A percentile compares a stretch with the other conserved stretches of the same genome.
These are phyloP conservation scores for Globia sparganii DNA, from an alignment of 2,888 invertebrate species.

Conservation along the genomic window DNA sequence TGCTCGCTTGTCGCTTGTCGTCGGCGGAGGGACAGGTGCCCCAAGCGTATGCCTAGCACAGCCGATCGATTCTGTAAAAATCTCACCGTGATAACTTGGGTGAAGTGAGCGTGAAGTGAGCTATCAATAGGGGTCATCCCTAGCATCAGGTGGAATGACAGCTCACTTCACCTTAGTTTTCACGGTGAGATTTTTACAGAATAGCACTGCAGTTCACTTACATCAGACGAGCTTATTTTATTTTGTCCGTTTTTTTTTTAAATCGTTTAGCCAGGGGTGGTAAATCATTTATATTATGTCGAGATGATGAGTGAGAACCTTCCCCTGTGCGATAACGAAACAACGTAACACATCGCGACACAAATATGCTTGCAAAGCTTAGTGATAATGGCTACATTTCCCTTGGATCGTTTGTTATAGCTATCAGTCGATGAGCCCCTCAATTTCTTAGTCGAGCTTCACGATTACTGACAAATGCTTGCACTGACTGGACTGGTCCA, in stretches of 20 bases:
- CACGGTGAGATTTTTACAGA: too few species aligned
- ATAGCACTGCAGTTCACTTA: constrained; percentile 20
- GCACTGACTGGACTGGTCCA: too few species aligned
- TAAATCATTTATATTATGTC: constrained; percentile 23
- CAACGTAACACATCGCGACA: background rate
- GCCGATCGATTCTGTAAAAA: too few species aligned
- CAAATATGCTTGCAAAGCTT: constrained; percentile 9
- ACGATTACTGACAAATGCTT: too few species aligned
- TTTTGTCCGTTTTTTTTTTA: constrained; percentile 20
- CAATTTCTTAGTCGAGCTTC: too few species aligned
- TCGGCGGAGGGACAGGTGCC: background rate
- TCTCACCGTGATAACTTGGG: too few species aligned
- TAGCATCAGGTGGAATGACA: too few species aligned
- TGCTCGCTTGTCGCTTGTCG: background rate
- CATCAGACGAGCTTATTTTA: constrained; percentile 18
- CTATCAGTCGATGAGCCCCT: background rate
- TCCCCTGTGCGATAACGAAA: background rate
- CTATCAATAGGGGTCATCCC: too few species aligned
- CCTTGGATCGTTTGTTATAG: background rate
- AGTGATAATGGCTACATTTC: background rate
- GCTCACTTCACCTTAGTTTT: too few species aligned
- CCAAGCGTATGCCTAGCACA: background rate
- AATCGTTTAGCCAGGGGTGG: background rate
- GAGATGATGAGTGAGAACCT: constrained; percentile 13
- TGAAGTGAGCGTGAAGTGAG: too few species aligned